These are phyloP conservation scores for Pangasianodon hypophthalmus DNA, from an alignment of 2,113 vertebrate species.

Conservation along the genomic window DNA sequence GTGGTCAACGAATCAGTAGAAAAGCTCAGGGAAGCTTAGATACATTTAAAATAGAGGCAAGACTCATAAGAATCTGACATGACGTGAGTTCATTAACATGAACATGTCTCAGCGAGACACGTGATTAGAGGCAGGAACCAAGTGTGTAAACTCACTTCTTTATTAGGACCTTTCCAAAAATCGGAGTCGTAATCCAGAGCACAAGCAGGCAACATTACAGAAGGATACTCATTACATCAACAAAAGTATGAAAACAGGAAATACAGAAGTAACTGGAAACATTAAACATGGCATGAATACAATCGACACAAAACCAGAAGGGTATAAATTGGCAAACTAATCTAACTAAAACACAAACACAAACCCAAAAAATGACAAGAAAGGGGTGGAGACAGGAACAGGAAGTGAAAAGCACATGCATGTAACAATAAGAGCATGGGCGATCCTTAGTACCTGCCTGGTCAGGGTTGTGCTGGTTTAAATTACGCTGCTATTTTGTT, in stretches of 20 bases:
- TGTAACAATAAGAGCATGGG: not conserved
- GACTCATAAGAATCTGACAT: not conserved
- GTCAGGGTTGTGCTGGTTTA: not conserved
- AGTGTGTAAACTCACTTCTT: no score
- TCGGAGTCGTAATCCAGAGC: no score
- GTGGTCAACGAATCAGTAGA: not conserved
- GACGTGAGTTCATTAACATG: not conserved
- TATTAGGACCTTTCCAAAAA: no score
- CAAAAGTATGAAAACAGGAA: no score
- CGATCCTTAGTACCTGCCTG: not conserved
- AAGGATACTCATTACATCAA: no score
- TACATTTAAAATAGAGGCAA: not conserved
- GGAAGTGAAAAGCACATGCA: not conserved
- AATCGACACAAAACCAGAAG: not conserved
- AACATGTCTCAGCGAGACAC: no score
- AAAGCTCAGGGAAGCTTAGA: not conserved
- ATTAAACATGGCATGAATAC: not conserved
- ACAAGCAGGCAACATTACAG: no score
- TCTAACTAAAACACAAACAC: no score
- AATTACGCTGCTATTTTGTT: not conserved
- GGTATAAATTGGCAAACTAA: no score
- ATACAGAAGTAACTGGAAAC: no score
- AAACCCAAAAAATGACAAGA: not conserved
- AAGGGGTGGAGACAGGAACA: not conserved
- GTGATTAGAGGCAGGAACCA: no score